Conservation (phyloP, 30 jellyfish, hydroid and myxozoan genomes). For the Morbakka virulenta region DNA sequence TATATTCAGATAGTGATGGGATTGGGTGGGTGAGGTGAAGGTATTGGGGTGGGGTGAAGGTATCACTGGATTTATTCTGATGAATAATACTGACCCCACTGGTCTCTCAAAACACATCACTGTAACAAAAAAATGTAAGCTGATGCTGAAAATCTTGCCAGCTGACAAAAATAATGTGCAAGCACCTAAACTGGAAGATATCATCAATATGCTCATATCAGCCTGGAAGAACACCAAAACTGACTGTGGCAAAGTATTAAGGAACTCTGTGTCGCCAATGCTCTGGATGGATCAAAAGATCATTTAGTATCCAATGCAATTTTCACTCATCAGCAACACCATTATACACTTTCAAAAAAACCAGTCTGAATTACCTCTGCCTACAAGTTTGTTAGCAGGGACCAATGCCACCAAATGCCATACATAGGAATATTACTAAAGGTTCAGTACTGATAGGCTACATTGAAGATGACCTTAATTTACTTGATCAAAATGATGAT, state of each 20-base stretch:
- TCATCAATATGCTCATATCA: constrained; percentile 27
- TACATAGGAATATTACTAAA: constrained; percentile 9
- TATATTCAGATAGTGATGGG: too few species aligned
- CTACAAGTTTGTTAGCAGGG: constrained; percentile 20
- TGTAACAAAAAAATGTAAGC: neutral
- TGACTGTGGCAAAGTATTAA: constrained; percentile 1
- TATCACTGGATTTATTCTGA: too few species aligned
- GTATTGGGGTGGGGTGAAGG: too few species aligned
- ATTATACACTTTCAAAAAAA: constrained; percentile 1
- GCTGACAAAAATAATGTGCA: constrained; percentile 21
- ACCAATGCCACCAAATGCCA: constrained; percentile 37
- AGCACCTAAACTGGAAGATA: constrained; percentile 21
- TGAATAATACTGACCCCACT: too few species aligned
- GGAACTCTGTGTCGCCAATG: constrained; percentile 5
- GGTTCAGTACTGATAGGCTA: constrained; percentile 45
- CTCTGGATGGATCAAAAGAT: constrained; percentile 37
- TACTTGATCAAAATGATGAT: neutral
- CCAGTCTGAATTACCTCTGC: constrained; percentile 3
- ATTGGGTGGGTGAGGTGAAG: too few species aligned
- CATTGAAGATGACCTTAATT: neutral
- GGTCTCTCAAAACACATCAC: too few species aligned
- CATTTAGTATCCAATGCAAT: constrained; percentile 34
- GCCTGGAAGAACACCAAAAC: constrained; percentile 14
- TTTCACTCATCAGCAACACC: constrained; percentile 14
- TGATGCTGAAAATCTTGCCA: constrained; percentile 41